Base-by-base conservation (phyloP, 2,888 invertebrate genomes). In the Scaptodrosophila latifasciaeformis region DNA sequence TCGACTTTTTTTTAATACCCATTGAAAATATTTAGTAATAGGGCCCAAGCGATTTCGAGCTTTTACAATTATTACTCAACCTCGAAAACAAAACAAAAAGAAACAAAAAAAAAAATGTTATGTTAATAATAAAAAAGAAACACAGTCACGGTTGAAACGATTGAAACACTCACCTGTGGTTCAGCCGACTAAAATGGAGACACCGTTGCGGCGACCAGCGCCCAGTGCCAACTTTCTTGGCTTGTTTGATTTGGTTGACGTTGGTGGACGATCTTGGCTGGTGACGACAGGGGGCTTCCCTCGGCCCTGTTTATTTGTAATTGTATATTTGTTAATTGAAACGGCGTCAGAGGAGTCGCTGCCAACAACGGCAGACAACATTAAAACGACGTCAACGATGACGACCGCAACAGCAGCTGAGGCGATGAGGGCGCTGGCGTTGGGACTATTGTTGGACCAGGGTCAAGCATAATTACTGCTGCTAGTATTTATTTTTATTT, bases 381-480 rank as follows among this genome's bases (percentile, higher is more conserved):
- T 63, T 53, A 65, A 67, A 70, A 72, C 72, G 62, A 55, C 68
- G 49, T 50, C 56, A 65, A 66, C 62, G 12, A 12, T 13, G 37
- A 6, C 37, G 37, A 7, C 35, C 10, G 10, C 37, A 10, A 37
- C 18, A 27, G 27, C 27, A 27, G n/a, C n/a, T n/a, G n/a, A n/a
- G n/a, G n/a, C n/a, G 62, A 65, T 43, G 62, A 48, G 45, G 47
- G 37, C 37, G 59, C 27, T 62, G 10, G 15, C 18, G 49, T 15
- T 39, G 46, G 45, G 19, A 13, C 31, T 37, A 24, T 15, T 72
- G 75, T 71, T 75, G 76, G 72, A 71, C 75, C 81, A 76, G 81
- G 79, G 81, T 76, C 75, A 81, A 76, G 69, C 81, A 81, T 75
- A 75, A 78, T 75, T 81, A 78, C 75, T 74, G 46, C 19, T 35